Evolutionary conservation across 2,888 invertebrate genomes (phyloP), one percentile per base, ranked within the genome.

Genomic region (Ceriagrion tenellum): DNA sequence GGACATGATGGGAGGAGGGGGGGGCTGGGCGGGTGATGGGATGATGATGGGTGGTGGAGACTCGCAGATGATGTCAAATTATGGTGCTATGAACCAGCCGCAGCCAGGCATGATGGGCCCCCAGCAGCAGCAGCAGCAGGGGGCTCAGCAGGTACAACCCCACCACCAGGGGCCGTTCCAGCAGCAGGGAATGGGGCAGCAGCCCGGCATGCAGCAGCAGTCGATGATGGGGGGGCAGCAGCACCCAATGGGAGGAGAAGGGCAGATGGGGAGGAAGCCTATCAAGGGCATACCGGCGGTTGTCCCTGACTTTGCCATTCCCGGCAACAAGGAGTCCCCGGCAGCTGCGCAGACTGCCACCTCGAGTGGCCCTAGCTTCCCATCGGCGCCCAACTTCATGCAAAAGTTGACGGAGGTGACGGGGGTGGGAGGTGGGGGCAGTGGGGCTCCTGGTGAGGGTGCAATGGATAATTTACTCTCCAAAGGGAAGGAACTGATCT

Each of bases 401-500:
- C 98, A 99, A 97, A 99, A 99, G 97, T 98, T 99, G 97, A 98
- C 98, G 96, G 99, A 99, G 97, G 98, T 99, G 97, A 98, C 99
- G 95, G 96, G 96, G 95, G 96, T 95, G 95, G 96, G 96, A 93
- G 96, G 96, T 89, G 96, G 63, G 95, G 89, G 96, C 59, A 96
- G 96, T 55, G 95, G 95, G 55, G 97, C 97, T 55, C 96, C 96
- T 74, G 96, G 96, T 20, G 97, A 97, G 88, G 98, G 98, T 95
- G 98, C 99, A 96, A 99, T 99, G 96, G 99, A 99, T 96, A 99
- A 99, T 97, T 98, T 99, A 96, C 97, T 99, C 96, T 99, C 99
- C 96, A 99, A 99, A 97, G 99, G 99, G 96, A 99, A 99, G 97
- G 99, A 99, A 97, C 98, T 99, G 96, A 98, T 99, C 97, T 99